Conservation (phyloP, 1,140 invertebrate genomes). For the Bombus terrestris region DNA sequence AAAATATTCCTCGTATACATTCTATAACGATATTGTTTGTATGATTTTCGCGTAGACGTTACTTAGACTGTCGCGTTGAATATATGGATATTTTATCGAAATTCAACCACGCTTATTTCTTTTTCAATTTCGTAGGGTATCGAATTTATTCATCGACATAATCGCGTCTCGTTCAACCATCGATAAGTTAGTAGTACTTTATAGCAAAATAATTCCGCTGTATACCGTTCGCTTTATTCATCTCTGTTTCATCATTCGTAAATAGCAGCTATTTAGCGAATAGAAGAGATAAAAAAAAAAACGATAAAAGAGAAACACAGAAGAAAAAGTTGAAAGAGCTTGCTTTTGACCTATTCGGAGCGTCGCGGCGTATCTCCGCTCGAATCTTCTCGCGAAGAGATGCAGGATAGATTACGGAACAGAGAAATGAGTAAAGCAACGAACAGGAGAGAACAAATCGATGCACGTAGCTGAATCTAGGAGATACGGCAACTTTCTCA, state of each 20-base stretch:
- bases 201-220: not conserved
- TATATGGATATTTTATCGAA: no score
- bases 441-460: not conserved
- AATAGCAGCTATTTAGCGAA: no score
- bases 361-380: not conserved
- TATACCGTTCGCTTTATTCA: not conserved
- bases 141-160: no score
- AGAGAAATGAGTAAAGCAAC: not conserved
- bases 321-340: not conserved
- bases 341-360: not conserved
- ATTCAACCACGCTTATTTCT: no score
- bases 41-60: no score
- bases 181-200: not conserved
- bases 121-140: no score
- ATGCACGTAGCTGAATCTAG: not conserved
- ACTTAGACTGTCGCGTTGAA: no score
- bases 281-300: not conserved
- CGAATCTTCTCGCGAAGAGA: not conserved
- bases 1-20: no score
- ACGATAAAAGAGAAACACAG: not conserved
- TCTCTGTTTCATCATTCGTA: not conserved
- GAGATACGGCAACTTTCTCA: not conserved
- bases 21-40: no score
- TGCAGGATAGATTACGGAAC: not conserved
- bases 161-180: no score